Percentiles rank a stretch among this genome's conserved stretches.
Evolutionary conservation across 2,888 invertebrate genomes (phyloP).

Genomic region (Meganola albula): DNA sequence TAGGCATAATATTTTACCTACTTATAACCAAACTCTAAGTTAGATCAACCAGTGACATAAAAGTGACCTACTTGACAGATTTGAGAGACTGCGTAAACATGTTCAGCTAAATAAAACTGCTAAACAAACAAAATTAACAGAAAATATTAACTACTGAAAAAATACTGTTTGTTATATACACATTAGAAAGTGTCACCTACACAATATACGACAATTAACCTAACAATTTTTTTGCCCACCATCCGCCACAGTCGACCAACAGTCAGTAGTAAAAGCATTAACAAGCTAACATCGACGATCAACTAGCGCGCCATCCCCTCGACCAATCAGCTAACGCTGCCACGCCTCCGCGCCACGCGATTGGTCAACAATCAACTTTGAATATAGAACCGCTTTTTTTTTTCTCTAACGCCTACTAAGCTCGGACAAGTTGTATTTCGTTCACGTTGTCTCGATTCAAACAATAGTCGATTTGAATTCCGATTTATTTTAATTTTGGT

Average conservation of each 20-base stretch:
- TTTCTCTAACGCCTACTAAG: slow-evolving; percentile 73
- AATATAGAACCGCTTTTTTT: slow-evolving; percentile 75
- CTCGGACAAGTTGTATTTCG: slow-evolving; percentile 37
- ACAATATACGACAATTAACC: no score
- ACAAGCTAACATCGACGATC: slow-evolving; percentile 52
- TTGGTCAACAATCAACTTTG: slow-evolving; percentile 68
- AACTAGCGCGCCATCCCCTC: slow-evolving; percentile 33
- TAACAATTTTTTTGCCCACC: slow-evolving; percentile 15
- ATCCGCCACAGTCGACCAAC: slow-evolving; percentile 28
- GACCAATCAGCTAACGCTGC: slow-evolving; percentile 57
- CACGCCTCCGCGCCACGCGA: slow-evolving; percentile 68
- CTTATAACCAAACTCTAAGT: no score
- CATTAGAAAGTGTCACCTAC: no score
- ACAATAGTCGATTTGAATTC: slow-evolving; percentile 24
- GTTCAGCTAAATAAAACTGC: no score
- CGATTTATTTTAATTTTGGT: slow-evolving; percentile 23
- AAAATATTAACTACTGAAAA: no score
- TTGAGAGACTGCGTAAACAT: no score
- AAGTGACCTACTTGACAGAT: no score
- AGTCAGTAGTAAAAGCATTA: slow-evolving; percentile 23
- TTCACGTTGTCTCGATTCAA: slow-evolving; percentile 29
- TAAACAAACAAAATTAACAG: no score
- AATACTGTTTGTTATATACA: no score
- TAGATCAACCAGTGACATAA: no score
- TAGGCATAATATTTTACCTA: no score